Conservation (phyloP, 2,113 vertebrate genomes). For the Crotophaga sulcirostris region DNA sequence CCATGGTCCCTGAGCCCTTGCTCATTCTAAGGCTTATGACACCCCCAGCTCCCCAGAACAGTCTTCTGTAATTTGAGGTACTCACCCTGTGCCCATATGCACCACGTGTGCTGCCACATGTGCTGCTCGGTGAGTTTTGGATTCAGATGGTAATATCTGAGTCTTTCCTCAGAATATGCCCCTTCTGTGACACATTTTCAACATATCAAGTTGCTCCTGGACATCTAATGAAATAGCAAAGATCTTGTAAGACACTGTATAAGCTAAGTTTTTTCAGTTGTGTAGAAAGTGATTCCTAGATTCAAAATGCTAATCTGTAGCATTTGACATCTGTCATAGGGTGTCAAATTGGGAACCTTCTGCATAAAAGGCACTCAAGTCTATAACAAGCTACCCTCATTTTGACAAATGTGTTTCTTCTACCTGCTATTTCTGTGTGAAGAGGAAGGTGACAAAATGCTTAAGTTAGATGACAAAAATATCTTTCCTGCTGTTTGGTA, state of each 20-base stretch:
- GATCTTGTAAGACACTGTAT: not conserved
- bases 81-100: not conserved
- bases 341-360: not conserved
- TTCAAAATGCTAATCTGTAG: not conserved
- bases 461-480: slow-evolving; percentile 23
- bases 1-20: accelerated
- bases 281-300: not conserved
- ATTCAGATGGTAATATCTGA: not conserved
- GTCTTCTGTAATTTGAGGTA: not conserved
- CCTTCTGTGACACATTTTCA: not conserved
- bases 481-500: not conserved
- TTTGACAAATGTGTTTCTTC: not conserved
- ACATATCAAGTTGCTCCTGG: not conserved
- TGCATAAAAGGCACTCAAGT: not conserved
- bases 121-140: not conserved
- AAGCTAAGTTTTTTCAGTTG: not conserved
- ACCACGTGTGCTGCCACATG: accelerated
- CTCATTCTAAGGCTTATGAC: not conserved
- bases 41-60: accelerated
- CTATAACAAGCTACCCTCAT: not conserved
- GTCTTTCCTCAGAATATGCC: not conserved
- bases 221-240: not conserved
- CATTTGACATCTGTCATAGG: not conserved
- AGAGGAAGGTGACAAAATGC: slow-evolving; percentile 35
- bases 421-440: slow-evolving; percentile 26